These are phyloP conservation scores for Microtus oregoni DNA, from an alignment of 2,113 vertebrate genomes.

Conservation along the genomic window DNA sequence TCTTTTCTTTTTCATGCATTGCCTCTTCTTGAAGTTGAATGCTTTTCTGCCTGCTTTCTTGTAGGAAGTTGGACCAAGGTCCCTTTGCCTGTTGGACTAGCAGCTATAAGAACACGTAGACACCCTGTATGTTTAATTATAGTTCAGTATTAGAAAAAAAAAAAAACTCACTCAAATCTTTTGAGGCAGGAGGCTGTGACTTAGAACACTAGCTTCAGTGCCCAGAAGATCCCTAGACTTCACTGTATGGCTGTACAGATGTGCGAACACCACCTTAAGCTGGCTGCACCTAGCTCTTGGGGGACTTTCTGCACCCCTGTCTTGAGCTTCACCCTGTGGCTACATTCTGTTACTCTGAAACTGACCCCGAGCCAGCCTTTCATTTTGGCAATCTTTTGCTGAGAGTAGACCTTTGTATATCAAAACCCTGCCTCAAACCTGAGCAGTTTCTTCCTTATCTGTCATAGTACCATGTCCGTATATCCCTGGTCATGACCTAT, in stretches of 20 bases:
- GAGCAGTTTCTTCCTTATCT: not conserved
- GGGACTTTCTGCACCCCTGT: not conserved
- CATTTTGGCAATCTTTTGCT: not conserved
- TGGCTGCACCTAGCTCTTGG: not conserved
- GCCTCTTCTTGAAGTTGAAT: not conserved
- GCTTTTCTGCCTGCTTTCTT: not conserved
- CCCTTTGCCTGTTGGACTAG: not conserved
- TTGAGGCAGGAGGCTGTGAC: not conserved
- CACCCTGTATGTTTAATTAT: not conserved
- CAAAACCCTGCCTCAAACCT: not conserved
- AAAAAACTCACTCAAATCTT: not conserved
- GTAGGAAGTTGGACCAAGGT: not conserved
- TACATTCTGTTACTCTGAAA: not conserved
- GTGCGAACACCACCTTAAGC: not conserved
- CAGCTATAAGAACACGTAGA: not conserved
- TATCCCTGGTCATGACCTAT: not conserved
- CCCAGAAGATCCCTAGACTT: not conserved
- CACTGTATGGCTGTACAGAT: not conserved
- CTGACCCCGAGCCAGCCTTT: not conserved
- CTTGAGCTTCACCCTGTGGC: not conserved
- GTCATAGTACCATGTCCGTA: not conserved
- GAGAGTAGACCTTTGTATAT: not conserved
- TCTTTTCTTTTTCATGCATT: not conserved
- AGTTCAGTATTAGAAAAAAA: not conserved
- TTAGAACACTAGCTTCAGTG: not conserved